Percentiles rank a stretch among this genome's conserved stretches.
phyloP scores from a whole-genome alignment of 2,888 invertebrate species.

The Mesoligia furuncula region DNA sequence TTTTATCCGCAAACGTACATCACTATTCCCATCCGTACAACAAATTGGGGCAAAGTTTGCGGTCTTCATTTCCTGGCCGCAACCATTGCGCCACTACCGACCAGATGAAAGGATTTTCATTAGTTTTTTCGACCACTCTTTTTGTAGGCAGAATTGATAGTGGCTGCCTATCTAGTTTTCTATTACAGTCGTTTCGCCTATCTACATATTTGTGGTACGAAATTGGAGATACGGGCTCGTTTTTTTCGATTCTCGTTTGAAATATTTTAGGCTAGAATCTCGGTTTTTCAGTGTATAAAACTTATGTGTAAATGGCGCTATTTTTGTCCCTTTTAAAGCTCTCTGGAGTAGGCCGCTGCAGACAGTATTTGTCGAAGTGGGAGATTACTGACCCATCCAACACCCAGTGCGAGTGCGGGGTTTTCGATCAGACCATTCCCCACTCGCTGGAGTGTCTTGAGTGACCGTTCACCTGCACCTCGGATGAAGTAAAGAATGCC shows the following conservation, averaged over 20 bases:
- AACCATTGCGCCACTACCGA: conserved; percentile 57
- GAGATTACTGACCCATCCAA: no score
- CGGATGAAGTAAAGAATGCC: no score
- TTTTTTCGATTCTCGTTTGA: conserved; percentile 34
- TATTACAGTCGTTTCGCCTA: conserved; percentile 40
- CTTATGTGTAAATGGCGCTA: neutral
- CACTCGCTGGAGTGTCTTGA: no score
- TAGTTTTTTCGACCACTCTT: conserved; percentile 64
- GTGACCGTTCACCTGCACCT: no score
- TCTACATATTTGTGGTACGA: conserved; percentile 58
- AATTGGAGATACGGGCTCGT: conserved; percentile 45
- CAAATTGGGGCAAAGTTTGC: conserved; percentile 78
- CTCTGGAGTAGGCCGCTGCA: no score
- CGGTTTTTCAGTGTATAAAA: neutral
- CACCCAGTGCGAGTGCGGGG: no score
- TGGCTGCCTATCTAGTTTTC: conserved; percentile 48
- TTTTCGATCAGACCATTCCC: no score
- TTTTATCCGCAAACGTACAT: conserved; percentile 33
- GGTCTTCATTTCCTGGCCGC: conserved; percentile 82
- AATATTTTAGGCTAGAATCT: conserved; percentile 3
- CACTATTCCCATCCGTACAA: conserved; percentile 64
- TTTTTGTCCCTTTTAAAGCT: neutral
- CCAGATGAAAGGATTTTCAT: conserved; percentile 70
- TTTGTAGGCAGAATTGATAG: conserved; percentile 64
- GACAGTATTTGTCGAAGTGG: no score